These are phyloP conservation scores for Lordiphosa stackelbergi DNA, from an alignment of 1,140 invertebrate species.

Conservation along the genomic window DNA sequence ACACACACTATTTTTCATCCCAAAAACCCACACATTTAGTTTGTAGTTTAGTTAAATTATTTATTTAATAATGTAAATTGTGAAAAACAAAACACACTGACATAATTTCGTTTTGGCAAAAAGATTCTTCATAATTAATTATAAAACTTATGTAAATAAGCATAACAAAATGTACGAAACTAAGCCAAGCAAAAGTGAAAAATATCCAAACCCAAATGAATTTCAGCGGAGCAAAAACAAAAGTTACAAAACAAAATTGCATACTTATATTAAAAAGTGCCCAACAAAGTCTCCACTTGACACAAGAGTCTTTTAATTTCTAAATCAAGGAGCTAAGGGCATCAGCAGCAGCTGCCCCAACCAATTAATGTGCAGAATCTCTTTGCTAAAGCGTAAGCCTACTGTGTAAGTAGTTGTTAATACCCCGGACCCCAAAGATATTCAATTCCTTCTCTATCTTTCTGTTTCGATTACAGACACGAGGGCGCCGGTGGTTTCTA, in stretches of 20 bases:
- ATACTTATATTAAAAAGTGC: constrained; percentile 25
- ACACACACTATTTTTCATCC: constrained; percentile 17
- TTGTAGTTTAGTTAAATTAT: constrained; percentile 72
- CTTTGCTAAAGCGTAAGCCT: constrained; percentile 71
- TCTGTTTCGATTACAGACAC: constrained; percentile 79
- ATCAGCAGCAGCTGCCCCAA: constrained; percentile 10
- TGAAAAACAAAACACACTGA: constrained; percentile 29
- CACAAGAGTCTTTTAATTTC: constrained; percentile 61
- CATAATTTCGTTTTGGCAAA: constrained; percentile 73
- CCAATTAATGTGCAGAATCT: constrained; percentile 69
- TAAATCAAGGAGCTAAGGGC: constrained; percentile 23
- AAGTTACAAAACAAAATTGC: constrained; percentile 9
- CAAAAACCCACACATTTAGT: constrained; percentile 42
- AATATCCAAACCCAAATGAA: constrained; percentile 38
- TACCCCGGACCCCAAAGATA: constrained; percentile 16
- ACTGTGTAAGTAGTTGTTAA: constrained; percentile 44
- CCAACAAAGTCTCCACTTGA: constrained; percentile 29
- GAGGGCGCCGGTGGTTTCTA: constrained; percentile 92
- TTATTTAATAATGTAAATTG: constrained; percentile 56
- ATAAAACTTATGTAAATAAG: constrained; percentile 66
- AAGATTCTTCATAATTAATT: constrained; percentile 74
- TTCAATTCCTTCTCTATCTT: constrained; percentile 22
- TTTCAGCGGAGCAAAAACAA: constrained; percentile 43
- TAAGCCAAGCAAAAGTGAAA: constrained; percentile 36
- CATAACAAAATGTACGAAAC: constrained; percentile 28